These are phyloP conservation scores for Artibeus jamaicensis DNA, from an alignment of 2,797 vertebrate species.

Conservation along the genomic window DNA sequence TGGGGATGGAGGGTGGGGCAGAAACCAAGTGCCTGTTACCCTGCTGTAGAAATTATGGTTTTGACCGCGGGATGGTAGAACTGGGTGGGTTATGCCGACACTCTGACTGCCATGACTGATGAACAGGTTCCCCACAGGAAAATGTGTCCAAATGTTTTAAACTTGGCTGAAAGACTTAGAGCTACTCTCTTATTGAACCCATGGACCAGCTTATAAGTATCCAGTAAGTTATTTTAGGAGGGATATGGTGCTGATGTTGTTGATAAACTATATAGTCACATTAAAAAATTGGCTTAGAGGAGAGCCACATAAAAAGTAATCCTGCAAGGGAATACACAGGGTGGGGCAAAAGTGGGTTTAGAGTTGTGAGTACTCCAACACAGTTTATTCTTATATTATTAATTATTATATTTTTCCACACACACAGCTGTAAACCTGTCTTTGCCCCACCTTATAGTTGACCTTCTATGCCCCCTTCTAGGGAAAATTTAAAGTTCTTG, in stretches of 20 bases:
- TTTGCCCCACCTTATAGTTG: background rate
- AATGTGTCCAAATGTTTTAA: background rate
- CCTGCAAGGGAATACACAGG: background rate
- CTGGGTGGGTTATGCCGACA: background rate
- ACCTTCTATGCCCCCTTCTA: conserved; percentile 41
- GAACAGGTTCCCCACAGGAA: background rate
- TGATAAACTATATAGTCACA: background rate
- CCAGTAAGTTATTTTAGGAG: conserved; percentile 26
- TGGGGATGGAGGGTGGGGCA: background rate
- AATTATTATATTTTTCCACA: background rate
- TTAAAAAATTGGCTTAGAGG: background rate
- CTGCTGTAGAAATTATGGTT: background rate
- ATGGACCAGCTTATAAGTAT: background rate
- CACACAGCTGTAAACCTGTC: background rate
- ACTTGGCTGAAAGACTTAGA: background rate
- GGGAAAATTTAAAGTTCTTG: background rate
- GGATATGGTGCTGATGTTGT: background rate
- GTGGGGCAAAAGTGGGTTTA: background rate
- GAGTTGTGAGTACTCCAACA: background rate
- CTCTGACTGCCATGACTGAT: background rate
- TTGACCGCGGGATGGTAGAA: background rate
- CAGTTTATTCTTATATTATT: background rate
- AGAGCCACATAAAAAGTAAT: background rate
- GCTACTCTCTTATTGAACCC: background rate
- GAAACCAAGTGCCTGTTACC: background rate